Conservation (phyloP, 2,888 invertebrate genomes). For the Eugnorisma glareosa region DNA sequence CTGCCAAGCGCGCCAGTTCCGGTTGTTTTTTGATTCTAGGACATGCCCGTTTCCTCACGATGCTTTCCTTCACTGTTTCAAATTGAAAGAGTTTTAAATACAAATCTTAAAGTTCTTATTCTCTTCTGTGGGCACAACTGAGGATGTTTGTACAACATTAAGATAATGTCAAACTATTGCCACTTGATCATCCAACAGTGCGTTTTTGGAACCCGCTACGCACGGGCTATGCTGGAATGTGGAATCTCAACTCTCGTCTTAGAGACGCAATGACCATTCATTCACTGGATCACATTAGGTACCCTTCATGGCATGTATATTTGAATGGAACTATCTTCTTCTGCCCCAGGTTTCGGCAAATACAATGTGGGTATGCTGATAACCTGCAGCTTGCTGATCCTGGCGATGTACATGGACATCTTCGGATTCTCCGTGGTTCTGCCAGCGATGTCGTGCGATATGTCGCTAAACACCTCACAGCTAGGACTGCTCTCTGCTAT, state of each 20-base stretch:
- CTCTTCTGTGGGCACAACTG: neutral
- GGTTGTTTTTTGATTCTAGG: neutral
- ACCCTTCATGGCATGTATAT: neutral
- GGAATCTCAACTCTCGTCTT: too few species aligned
- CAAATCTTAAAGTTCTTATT: neutral
- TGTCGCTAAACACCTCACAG: constrained; percentile 91
- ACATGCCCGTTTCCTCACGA: neutral
- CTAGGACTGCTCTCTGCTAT: constrained; percentile 91
- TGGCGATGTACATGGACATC: constrained; percentile 85
- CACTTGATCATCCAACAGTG: too few species aligned
- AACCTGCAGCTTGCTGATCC: constrained; percentile 88
- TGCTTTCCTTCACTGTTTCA: neutral
- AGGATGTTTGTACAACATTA: too few species aligned
- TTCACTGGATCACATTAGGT: neutral
- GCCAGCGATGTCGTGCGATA: constrained; percentile 93
- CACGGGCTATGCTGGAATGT: neutral
- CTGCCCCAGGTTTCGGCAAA: constrained; percentile 91
- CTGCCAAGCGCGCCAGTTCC: neutral
- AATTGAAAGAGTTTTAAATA: neutral
- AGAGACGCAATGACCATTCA: neutral
- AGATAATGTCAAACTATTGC: too few species aligned
- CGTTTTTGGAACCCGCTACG: neutral
- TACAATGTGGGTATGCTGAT: constrained; percentile 91
- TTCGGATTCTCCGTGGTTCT: constrained; percentile 88
- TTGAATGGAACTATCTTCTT: neutral